Evolutionary conservation across 2,797 vertebrate species (phyloP), one percentile per base, ranked within the genome.

Genomic region (Amblyraja radiata): DNA sequence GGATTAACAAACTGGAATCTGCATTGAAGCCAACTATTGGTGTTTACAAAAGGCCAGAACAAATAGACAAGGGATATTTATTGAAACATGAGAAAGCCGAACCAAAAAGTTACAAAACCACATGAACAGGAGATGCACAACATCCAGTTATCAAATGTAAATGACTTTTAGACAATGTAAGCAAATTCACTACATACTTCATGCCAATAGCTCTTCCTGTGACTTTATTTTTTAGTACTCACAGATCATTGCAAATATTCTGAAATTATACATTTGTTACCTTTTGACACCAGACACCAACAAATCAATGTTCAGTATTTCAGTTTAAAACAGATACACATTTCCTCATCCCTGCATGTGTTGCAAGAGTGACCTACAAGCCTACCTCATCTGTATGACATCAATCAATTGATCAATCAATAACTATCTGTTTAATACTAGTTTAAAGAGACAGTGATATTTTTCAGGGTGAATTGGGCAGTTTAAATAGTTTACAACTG

Each of bases 71-170:
- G 61, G 61, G 2, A 88, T 65, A 88, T 88, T 88, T 65, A 65
- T 88, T 88, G 61, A 14, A 88, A 65, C 61, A 88, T 88, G 16
- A 32, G 61, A 36, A 88, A 88, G 63, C n/a, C 36, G n/a, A 88
- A 88, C 14, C 84, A 65, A 65, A 54, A 11, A 83, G n/a, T 88
- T 88, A 88, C n/a, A 88, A 65, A 32, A 68, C 28, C 61, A 65
- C 9, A 1, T 32, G 14, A n/a, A 18, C 4, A 32, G n/a, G 28
- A 88, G 84, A 32, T 88, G 61, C 32, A 68, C 6, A 32, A 32
- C 65, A 63, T 68, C n/a, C n/a, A 88, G n/a, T 32, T 88, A n/a
- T n/a, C 84, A 88, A 88, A 88, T 16, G 14, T 36, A 78, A 78
- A 78, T 78, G n/a, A 36, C n/a, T 68, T 68, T 21, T 88, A 36